A percentile compares a stretch with the other conserved stretches of the same genome.
Evolutionary conservation across 1,140 invertebrate genomes (phyloP).

Genomic region (Danaus plexippus): DNA sequence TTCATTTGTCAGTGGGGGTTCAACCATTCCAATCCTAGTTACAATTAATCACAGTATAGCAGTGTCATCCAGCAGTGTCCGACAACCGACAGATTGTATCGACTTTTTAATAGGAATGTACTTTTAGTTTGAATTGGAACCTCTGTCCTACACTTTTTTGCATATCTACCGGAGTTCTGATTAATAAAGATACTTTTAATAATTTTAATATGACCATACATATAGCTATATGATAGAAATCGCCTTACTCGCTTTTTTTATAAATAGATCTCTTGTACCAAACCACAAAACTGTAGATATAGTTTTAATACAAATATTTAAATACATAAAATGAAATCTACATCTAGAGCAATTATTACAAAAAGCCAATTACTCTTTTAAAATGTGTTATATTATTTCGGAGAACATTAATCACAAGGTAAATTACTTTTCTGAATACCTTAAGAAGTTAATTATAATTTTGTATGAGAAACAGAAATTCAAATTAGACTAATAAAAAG

Average conservation of each 20-base stretch:
- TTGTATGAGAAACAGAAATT: slow-evolving; percentile 16
- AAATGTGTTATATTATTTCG: too few relatives aligned
- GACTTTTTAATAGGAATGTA: slow-evolving; percentile 31
- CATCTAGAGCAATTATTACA: too few relatives aligned
- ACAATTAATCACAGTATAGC: slow-evolving; percentile 68
- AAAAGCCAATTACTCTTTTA: too few relatives aligned
- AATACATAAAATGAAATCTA: too few relatives aligned
- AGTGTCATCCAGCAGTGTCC: slow-evolving; percentile 58
- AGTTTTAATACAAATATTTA: too few relatives aligned
- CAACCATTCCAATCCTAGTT: slow-evolving; percentile 56
- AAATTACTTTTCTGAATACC: slow-evolving; percentile 5
- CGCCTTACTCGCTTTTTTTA: too few relatives aligned
- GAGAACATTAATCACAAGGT: too few relatives aligned
- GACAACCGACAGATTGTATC: slow-evolving; percentile 47
- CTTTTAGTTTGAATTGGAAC: slow-evolving; percentile 20
- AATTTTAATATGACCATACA: too few relatives aligned
- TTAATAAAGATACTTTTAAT: slow-evolving; percentile 1
- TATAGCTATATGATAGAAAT: too few relatives aligned
- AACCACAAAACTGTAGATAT: too few relatives aligned
- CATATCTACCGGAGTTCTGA: slow-evolving; percentile 12
- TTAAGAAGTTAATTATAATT: slow-evolving; percentile 11
- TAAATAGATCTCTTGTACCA: too few relatives aligned
- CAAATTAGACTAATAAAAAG: slow-evolving; percentile 44
- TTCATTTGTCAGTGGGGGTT: slow-evolving; percentile 64
- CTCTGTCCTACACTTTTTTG: slow-evolving; percentile 12